phyloP scores from a whole-genome alignment of 2,797 vertebrate genomes.

The Notoglanidium macrostoma region DNA sequence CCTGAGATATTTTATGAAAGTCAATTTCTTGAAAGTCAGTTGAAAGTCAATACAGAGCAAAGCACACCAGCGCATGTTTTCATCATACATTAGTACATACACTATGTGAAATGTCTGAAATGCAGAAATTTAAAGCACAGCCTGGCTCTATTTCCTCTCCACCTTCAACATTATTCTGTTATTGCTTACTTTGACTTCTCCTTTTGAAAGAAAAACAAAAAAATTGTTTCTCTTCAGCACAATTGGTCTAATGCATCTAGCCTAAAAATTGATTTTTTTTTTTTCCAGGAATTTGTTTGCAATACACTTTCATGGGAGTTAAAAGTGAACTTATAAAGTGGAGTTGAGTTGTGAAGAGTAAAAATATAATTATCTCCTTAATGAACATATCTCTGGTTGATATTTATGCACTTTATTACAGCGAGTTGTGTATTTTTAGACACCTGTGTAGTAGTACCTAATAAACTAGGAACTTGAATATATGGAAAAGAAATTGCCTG shows the following conservation, averaged over 20 bases:
- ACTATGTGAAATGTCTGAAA: not conserved
- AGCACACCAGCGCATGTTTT: slow-evolving; percentile 5
- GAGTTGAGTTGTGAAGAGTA: not conserved
- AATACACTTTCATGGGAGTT: not conserved
- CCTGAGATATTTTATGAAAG: slow-evolving; percentile 25
- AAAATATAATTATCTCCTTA: slow-evolving; percentile 1
- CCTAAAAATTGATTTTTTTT: not conserved
- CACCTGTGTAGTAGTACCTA: not conserved
- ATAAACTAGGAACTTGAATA: not conserved
- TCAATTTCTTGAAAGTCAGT: not conserved
- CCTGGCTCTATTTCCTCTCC: slow-evolving; percentile 53
- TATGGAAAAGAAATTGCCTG: not conserved
- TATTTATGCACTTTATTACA: not conserved
- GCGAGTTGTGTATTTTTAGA: not conserved
- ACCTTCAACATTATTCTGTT: not conserved
- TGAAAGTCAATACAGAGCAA: not conserved
- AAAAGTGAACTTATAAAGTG: not conserved
- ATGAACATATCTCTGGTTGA: not conserved
- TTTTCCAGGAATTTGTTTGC: not conserved
- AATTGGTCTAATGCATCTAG: not conserved
- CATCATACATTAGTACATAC: slow-evolving; percentile 2
- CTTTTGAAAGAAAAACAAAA: not conserved
- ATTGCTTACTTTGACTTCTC: not conserved
- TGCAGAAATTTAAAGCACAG: not conserved
- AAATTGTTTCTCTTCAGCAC: not conserved